Evolutionary conservation across 2,888 invertebrate genomes (phyloP), one percentile per base, ranked within the genome.

Genomic region (Euzophera pinguis): DNA sequence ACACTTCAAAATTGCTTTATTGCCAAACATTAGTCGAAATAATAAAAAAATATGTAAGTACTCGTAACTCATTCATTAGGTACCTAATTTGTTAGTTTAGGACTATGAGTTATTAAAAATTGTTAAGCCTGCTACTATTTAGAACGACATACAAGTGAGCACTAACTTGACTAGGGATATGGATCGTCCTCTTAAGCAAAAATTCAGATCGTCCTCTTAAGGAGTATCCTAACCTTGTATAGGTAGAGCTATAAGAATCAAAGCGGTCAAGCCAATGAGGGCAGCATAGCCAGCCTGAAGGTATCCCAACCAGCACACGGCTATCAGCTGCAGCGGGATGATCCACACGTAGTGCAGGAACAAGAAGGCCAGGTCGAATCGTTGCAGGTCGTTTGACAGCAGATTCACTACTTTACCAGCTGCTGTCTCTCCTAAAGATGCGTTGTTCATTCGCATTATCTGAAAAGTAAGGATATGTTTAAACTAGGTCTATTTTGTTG

Each of bases 381-480:
- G 92, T 72, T 93, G 94, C 47, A 97, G 94, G 71, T 98, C 98
- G 72, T 97, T 97, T 13, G 97, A 96, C 49, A 98, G 88, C 22
- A 98, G 81, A 81, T 98, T 98, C 10, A 97, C 95, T 29, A 98
- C 93, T 81, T 97, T 96, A 0, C 97, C 97, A 0, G 94, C 93
- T 0, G 97, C 95, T 0, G 97, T 97, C 70, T 96, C 93, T 0
- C 95, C 94, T 37, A 97, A 77, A 0, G 97, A 94, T 0, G 81
- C 74, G 53, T 87, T 87, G 59, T 82, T 81, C 85, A 90, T 86
- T 0, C 87, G 80, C 89, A 90, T 89, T 62, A 90, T 80, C 88
- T 87, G 56, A 63, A 91, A 43, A 43, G 8, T 8, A 3, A n/a
- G 12, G 3, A 2, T 22, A 2, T 4, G 32, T 3, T 9, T 32